A percentile compares a stretch with the other conserved stretches of the same genome.
Conservation (phyloP, 2,113 vertebrate species). For the Planiliza haematocheilus region DNA sequence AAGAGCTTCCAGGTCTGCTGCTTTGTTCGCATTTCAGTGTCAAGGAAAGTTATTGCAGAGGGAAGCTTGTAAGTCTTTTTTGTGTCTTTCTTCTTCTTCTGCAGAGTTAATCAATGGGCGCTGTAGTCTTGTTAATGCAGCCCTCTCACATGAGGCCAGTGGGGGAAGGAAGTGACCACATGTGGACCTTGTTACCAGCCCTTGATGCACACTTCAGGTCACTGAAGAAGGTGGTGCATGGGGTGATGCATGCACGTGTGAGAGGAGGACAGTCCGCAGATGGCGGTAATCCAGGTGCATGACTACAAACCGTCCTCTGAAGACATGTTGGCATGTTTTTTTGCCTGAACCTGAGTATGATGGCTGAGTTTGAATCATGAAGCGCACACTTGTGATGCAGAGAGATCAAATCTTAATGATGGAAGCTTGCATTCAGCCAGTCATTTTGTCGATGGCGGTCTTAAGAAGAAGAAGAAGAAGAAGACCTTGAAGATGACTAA, state of each 20-base stretch:
- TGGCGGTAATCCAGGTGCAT: constrained; percentile 19
- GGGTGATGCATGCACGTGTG: constrained; percentile 9
- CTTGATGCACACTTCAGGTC: constrained; percentile 53
- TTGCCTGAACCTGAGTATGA: background rate
- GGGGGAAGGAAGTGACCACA: constrained; percentile 69
- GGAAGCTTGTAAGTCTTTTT: constrained; percentile 21
- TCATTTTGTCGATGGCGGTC: background rate
- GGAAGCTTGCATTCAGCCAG: background rate
- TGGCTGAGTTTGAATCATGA: background rate
- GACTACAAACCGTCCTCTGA: constrained; percentile 11
- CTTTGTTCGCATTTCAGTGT: constrained; percentile 7
- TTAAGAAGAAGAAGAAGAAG: background rate
- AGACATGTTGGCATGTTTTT: background rate
- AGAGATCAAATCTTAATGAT: background rate
- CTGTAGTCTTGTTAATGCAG: constrained; percentile 57
- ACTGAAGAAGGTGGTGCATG: constrained; percentile 30
- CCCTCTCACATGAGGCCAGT: constrained; percentile 38
- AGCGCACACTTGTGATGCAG: background rate
- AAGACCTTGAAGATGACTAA: constrained; percentile 19
- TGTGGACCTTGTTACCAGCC: constrained; percentile 72
- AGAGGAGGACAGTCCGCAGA: constrained; percentile 8
- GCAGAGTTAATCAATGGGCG: constrained; percentile 51
- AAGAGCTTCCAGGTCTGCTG: constrained; percentile 6
- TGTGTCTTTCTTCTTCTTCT: constrained; percentile 34
- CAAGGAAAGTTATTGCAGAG: constrained; percentile 26